Conservation (phyloP, 2,797 vertebrate genomes). For the Smutsia temminckii region DNA sequence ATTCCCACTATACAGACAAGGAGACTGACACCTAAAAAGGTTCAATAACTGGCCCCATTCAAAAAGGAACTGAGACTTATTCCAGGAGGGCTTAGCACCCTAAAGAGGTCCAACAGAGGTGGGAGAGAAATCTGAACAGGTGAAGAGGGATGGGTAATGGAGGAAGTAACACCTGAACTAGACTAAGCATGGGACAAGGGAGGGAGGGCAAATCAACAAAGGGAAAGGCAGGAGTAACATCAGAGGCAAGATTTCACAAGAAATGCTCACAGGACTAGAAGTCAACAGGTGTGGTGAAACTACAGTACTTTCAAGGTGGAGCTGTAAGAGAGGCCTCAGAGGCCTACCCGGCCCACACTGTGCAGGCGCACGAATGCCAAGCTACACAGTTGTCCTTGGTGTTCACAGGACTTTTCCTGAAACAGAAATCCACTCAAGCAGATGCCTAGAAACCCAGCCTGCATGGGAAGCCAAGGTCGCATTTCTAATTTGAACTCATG, state of each 20-base stretch:
- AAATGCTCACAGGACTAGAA: neutral
- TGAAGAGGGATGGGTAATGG: neutral
- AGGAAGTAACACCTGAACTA: neutral
- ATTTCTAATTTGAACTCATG: neutral
- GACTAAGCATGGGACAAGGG: neutral
- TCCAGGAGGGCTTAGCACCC: neutral
- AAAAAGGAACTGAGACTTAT: neutral
- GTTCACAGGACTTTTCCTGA: slow-evolving; percentile 35
- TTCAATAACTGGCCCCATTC: slow-evolving; percentile 3
- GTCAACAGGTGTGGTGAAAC: neutral
- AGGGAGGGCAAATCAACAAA: neutral
- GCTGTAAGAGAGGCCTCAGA: neutral
- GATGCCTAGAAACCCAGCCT: neutral
- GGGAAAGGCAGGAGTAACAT: neutral
- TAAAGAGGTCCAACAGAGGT: neutral
- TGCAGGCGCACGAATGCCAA: neutral
- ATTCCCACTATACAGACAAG: neutral
- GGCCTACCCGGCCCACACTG: neutral
- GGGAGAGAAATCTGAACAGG: neutral
- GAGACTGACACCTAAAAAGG: neutral
- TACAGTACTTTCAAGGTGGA: neutral
- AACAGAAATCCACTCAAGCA: neutral
- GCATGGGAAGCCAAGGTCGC: neutral
- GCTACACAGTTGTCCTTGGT: neutral
- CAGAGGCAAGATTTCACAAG: neutral